Percentiles rank a stretch among this genome's conserved stretches.
Conservation (phyloP, 2,113 vertebrate species). For the Ibidorhyncha struthersii region DNA sequence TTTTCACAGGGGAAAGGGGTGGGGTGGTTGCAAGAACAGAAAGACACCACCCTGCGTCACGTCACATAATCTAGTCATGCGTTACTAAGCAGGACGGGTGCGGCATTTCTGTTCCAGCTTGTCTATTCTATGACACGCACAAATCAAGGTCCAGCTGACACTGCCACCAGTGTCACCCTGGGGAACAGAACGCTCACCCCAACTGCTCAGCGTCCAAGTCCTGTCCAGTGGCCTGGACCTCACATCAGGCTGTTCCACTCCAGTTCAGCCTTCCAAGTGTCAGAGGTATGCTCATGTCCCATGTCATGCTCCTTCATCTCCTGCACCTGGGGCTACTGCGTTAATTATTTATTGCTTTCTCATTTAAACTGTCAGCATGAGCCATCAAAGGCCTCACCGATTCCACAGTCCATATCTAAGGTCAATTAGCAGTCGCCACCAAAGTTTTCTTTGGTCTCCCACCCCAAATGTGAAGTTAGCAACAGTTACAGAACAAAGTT, state of each 20-base stretch:
- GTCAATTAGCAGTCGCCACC: neutral
- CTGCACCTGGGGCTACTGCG: neutral
- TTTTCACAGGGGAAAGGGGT: neutral
- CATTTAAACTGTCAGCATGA: neutral
- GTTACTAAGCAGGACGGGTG: neutral
- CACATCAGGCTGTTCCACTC: neutral
- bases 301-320: neutral
- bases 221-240: neutral
- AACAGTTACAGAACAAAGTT: neutral
- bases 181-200: neutral
- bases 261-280: neutral
- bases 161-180: neutral
- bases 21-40: neutral
- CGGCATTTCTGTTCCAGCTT: neutral
- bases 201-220: neutral
- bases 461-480: neutral
- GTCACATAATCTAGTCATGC: neutral
- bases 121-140: neutral
- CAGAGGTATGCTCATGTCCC: neutral
- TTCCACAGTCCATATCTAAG: neutral
- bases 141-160: neutral
- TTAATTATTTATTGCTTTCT: neutral
- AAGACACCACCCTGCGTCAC: neutral
- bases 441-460: neutral
- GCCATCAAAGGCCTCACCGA: neutral